phyloP scores from a whole-genome alignment of 2,113 vertebrate genomes.

The Erythrolamprus reginae region DNA sequence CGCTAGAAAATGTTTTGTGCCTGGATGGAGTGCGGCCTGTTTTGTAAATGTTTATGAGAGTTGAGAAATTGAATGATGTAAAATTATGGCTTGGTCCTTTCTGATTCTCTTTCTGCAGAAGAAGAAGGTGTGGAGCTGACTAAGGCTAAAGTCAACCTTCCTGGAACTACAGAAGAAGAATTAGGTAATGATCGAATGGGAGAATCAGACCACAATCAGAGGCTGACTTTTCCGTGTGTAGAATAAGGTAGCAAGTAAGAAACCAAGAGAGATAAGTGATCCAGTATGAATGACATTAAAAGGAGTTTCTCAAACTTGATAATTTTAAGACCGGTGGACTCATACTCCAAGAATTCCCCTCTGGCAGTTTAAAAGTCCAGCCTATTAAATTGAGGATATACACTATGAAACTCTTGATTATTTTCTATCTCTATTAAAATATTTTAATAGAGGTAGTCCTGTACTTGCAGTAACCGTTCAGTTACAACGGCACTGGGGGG shows the following conservation, averaged over 20 bases:
- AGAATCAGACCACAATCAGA: not conserved
- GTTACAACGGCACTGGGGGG: not conserved
- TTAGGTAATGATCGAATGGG: slow-evolving; percentile 53
- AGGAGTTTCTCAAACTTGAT: too few relatives aligned
- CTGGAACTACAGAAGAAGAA: slow-evolving; percentile 72
- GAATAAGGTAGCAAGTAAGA: not conserved
- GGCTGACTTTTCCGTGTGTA: not conserved
- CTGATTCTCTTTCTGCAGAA: slow-evolving; percentile 51
- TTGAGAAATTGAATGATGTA: rapidly evolving
- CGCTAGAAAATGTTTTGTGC: not conserved
- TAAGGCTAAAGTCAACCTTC: slow-evolving; percentile 70
- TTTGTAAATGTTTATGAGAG: not conserved
- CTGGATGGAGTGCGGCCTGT: not conserved
- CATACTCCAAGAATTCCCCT: not conserved
- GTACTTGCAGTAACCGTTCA: not conserved
- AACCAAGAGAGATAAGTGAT: too few relatives aligned
- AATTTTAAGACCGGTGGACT: not conserved
- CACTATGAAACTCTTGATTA: not conserved
- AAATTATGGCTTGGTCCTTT: not conserved
- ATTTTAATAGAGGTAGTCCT: not conserved
- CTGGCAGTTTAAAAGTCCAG: not conserved
- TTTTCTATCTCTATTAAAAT: not conserved
- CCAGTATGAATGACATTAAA: not conserved
- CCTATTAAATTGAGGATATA: not conserved
- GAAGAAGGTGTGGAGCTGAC: slow-evolving; percentile 74